Evolutionary conservation across 2,888 invertebrate species (phyloP).

Genomic region (Pseudococcus viburni): DNA sequence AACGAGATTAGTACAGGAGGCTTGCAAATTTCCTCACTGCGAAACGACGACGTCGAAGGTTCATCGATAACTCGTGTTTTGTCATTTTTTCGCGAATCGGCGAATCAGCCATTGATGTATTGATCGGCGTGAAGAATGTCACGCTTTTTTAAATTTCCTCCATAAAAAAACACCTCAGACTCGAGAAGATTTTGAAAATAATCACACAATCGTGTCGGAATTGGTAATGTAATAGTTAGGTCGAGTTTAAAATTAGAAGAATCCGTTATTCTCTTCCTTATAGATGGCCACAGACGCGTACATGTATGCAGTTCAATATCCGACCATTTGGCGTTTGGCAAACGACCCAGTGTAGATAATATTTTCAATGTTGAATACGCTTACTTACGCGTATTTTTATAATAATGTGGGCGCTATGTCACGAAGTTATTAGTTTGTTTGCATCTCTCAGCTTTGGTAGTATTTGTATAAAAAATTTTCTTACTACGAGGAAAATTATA

Average conservation of each 20-base stretch:
- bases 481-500: neutral
- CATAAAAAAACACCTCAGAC: too few species aligned
- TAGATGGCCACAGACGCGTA: neutral
- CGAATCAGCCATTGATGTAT: too few species aligned
- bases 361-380: constrained; percentile 22
- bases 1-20: neutral
- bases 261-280: constrained; percentile 10
- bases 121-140: too few species aligned
- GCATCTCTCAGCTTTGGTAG: neutral
- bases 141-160: neutral
- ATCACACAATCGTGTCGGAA: neutral
- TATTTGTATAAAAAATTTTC: neutral
- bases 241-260: constrained; percentile 37
- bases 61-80: neutral
- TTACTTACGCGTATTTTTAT: constrained; percentile 2
- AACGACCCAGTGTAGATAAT: neutral
- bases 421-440: constrained; percentile 29
- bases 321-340: constrained; percentile 16
- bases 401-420: constrained; percentile 11
- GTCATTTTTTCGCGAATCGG: neutral
- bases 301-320: constrained; percentile 26
- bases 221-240: neutral
- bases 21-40: neutral
- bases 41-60: neutral
- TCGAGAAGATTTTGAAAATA: neutral